A percentile compares a stretch with the other conserved stretches of the same genome.
Conservation (phyloP, 2,797 vertebrate genomes). For the Pipistrellus kuhlii region DNA sequence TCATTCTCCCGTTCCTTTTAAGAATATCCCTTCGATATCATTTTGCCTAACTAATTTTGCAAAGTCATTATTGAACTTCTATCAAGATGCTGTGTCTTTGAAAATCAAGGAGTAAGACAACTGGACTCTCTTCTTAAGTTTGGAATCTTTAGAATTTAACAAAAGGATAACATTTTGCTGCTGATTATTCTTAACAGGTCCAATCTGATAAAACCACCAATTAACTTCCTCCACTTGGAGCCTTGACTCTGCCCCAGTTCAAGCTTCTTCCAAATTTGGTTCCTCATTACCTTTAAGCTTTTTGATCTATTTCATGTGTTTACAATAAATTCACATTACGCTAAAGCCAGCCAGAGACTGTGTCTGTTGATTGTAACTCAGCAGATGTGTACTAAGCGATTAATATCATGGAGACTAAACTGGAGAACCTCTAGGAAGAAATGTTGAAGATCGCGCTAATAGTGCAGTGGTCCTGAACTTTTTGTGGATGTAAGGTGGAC, state of each 20-base stretch:
- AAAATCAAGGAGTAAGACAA: not conserved
- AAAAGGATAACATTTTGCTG: not conserved
- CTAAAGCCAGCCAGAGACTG: not conserved
- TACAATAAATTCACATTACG: constrained; percentile 8
- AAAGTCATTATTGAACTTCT: not conserved
- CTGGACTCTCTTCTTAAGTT: not conserved
- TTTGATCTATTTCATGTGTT: not conserved
- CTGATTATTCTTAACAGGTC: not conserved
- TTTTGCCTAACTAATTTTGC: not conserved
- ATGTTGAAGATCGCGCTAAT: not conserved
- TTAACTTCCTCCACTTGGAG: not conserved
- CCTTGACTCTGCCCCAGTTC: not conserved
- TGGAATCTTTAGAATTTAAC: not conserved
- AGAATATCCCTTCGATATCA: not conserved
- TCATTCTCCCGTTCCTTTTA: not conserved
- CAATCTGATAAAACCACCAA: not conserved
- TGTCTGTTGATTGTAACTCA: not conserved
- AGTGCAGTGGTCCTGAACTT: not conserved
- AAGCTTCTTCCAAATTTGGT: not conserved
- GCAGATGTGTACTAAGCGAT: not conserved
- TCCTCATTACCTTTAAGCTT: not conserved
- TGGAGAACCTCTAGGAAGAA: not conserved
- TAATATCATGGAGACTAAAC: not conserved
- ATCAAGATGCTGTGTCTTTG: not conserved
- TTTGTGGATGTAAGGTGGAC: not conserved